Percentiles rank a stretch among this genome's conserved stretches.
Conservation (phyloP, 2,797 vertebrate genomes). For the Thunnus albacares region DNA sequence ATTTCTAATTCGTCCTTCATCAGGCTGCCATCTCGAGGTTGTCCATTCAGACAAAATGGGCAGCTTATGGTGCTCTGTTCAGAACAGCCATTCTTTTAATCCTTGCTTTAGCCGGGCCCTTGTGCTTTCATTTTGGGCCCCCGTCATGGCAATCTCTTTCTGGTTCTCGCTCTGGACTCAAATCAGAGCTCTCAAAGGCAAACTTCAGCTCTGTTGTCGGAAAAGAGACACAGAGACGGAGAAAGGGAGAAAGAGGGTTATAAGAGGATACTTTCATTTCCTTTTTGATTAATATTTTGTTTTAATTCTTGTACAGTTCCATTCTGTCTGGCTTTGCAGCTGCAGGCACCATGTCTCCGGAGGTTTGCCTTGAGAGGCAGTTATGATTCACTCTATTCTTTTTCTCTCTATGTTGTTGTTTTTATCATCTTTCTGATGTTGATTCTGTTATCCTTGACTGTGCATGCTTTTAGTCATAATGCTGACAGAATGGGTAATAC, state of each 20-base stretch:
- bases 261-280: slow-evolving; percentile 59
- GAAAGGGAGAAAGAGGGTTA: slow-evolving; percentile 29
- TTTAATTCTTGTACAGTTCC: slow-evolving; percentile 64
- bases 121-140: slow-evolving; percentile 24
- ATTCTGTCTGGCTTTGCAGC: slow-evolving; percentile 59
- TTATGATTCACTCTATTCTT: slow-evolving; percentile 42
- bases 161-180: slow-evolving; percentile 32
- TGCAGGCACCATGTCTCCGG: slow-evolving; percentile 62
- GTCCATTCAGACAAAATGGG: slow-evolving; percentile 27
- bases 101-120: not conserved
- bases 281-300: slow-evolving; percentile 64
- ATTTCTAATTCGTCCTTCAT: slow-evolving; percentile 5
- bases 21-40: slow-evolving; percentile 18
- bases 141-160: slow-evolving; percentile 28
- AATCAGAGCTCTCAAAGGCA: slow-evolving; percentile 38
- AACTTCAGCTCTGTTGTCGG: slow-evolving; percentile 41
- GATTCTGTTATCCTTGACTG: slow-evolving; percentile 59
- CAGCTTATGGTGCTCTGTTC: slow-evolving; percentile 30
- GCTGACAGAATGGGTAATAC: slow-evolving; percentile 42
- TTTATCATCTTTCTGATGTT: slow-evolving; percentile 64
- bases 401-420: slow-evolving; percentile 36
- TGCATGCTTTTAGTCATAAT: slow-evolving; percentile 54
- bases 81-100: slow-evolving; percentile 33
- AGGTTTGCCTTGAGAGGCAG: slow-evolving; percentile 53
- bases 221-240: slow-evolving; percentile 9